phyloP scores from a whole-genome alignment of 2,113 vertebrate genomes.

The Ptychochromis oligacanthus region DNA sequence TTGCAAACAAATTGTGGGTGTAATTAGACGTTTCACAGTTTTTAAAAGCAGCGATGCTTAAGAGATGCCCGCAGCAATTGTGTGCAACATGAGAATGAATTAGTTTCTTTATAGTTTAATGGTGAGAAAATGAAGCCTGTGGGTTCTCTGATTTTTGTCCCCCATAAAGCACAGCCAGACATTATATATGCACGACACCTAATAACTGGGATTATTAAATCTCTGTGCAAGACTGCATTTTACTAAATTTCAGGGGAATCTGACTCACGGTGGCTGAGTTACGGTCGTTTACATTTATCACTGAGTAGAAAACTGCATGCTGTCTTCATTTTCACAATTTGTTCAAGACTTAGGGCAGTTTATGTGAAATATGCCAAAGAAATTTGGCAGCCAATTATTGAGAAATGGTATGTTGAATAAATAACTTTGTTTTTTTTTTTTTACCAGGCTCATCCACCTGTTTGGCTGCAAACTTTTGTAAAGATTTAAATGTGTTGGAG shows the following conservation, averaged over 20 bases:
- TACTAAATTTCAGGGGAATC: not conserved
- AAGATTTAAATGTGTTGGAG: not conserved
- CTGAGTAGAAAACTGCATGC: not conserved
- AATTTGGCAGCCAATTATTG: constrained; percentile 13
- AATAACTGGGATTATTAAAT: constrained; percentile 6
- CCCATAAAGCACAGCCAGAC: not conserved
- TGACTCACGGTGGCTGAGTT: not conserved
- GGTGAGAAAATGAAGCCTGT: constrained; percentile 33
- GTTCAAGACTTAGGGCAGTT: not conserved
- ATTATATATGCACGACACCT: not conserved
- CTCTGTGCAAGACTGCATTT: not conserved
- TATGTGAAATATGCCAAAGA: not conserved
- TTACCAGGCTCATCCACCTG: not conserved
- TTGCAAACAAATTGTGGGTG: constrained; percentile 7
- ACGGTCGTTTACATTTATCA: not conserved
- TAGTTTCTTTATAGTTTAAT: constrained; percentile 3
- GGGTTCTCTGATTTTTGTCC: not conserved
- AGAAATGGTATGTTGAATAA: not conserved
- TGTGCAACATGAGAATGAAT: not conserved
- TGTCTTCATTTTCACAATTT: not conserved
- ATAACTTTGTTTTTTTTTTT: not conserved
- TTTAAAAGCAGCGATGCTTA: constrained; percentile 17
- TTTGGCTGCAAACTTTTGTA: not conserved
- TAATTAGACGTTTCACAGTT: constrained; percentile 39
- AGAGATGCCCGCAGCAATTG: not conserved